These are phyloP conservation scores for Hirundichthys speculiger DNA, from an alignment of 2,113 vertebrate species.

Conservation along the genomic window DNA sequence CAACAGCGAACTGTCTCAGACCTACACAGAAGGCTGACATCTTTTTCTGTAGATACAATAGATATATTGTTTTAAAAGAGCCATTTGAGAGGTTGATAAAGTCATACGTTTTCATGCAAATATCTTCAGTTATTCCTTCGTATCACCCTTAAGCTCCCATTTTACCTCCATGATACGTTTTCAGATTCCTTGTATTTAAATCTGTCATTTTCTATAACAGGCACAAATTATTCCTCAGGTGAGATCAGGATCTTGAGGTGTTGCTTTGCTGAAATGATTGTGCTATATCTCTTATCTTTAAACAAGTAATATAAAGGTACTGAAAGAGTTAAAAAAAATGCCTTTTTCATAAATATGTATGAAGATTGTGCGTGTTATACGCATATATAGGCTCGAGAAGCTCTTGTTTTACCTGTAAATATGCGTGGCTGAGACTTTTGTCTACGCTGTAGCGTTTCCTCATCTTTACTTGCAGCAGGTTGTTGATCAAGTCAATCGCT, in stretches of 20 bases:
- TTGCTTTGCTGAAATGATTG: neutral
- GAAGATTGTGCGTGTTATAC: neutral
- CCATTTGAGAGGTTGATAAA: no score
- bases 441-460: constrained; percentile 94
- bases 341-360: neutral
- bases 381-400: neutral
- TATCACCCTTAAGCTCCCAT: neutral
- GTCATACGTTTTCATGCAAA: no score
- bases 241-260: neutral
- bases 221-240: neutral
- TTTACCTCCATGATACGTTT: neutral
- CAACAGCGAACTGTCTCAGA: no score
- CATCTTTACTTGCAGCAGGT: constrained; percentile 94
- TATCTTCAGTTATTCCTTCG: no score
- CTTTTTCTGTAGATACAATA: no score
- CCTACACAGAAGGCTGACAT: no score
- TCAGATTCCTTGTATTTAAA: neutral
- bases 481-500: constrained; percentile 95
- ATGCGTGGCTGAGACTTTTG: constrained; percentile 91
- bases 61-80: no score
- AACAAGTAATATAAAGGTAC: neutral
- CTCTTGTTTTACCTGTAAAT: constrained; percentile 85
- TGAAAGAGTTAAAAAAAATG: neutral
- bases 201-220: constrained; percentile 5
- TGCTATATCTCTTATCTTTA: neutral